Base-by-base conservation (phyloP, 2,113 vertebrate species). In the Prolemur simus region DNA sequence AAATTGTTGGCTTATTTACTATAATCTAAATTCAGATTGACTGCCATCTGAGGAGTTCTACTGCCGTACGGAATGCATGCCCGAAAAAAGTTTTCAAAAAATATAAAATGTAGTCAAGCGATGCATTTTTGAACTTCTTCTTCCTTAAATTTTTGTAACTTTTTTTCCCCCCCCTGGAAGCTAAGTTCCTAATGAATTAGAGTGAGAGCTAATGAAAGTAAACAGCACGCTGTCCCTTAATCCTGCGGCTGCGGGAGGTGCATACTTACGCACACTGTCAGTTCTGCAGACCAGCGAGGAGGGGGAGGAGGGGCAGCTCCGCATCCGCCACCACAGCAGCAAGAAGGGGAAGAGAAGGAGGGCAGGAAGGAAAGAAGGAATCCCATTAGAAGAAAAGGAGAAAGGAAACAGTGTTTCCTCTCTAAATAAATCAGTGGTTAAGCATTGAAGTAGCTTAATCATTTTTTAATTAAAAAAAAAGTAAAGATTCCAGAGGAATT, bases 301-400 rank as follows among this genome's bases (percentile, higher is more conserved):
- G 23, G 45, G 15, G 3, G 73, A 32, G 1, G 42, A 49, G 23
- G 13, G 78, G 49, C 27, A 32, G 6, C 3, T 58, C 56, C 1
- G 8, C 56, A 58, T 18, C 6, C 52, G 39, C 2, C 15, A 42
- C 6, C 18, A 23, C 12, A 63, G 73, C 4, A 63, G 39, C 10
- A 29, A 11, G 37, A 34, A 29, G 10, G 64, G 12, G 13, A 56
- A 54, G 25, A 29, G 0, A 58, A 58, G 20, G 21, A 60, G 21
- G 8, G 3, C 14, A 6, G 10, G 18, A 37, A 21, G 20, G 15
- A 8, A 32, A 25, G 23, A 49, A 12, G 45, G 15, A 63, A 14
- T 3, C 11, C 5, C 1, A n/a, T 25, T 5, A 10, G 49, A 39
- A 17, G 17, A n/a, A 20, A 39, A 23, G 15, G 5, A 13, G 25